A percentile compares a stretch with the other conserved stretches of the same genome.
Evolutionary conservation across 2,888 invertebrate species (phyloP).

Genomic region (Tenthredo notha): DNA sequence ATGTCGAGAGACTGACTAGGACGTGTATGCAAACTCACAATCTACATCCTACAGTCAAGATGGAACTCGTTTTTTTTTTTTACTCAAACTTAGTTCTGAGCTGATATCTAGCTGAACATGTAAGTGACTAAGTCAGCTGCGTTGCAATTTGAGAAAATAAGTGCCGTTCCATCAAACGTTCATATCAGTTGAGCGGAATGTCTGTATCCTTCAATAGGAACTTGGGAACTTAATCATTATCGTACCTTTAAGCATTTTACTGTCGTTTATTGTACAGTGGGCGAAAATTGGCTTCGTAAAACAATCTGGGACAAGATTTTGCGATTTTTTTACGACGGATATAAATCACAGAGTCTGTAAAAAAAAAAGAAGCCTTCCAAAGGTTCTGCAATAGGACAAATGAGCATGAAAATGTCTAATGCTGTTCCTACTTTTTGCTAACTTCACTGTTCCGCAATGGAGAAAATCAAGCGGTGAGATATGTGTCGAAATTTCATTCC

Average conservation of each 20-base stretch:
- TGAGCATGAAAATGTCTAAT: background rate
- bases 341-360: background rate
- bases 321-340: too few species aligned
- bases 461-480: background rate
- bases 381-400: background rate
- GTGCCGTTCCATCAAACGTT: background rate
- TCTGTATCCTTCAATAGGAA: background rate
- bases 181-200: background rate
- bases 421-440: background rate
- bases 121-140: background rate
- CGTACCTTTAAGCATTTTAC: background rate
- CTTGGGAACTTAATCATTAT: background rate
- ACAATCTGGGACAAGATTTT: too few species aligned
- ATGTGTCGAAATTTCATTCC: background rate
- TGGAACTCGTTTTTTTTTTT: background rate
- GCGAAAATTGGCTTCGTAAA: too few species aligned
- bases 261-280: background rate
- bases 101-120: background rate
- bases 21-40: constrained; percentile 13
- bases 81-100: background rate
- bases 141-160: background rate
- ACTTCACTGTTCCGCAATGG: constrained; percentile 19
- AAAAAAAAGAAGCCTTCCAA: background rate
- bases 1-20: background rate
- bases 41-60: background rate